phyloP scores from a whole-genome alignment of 2,797 vertebrate genomes.

The Acipenser transmontanus region DNA sequence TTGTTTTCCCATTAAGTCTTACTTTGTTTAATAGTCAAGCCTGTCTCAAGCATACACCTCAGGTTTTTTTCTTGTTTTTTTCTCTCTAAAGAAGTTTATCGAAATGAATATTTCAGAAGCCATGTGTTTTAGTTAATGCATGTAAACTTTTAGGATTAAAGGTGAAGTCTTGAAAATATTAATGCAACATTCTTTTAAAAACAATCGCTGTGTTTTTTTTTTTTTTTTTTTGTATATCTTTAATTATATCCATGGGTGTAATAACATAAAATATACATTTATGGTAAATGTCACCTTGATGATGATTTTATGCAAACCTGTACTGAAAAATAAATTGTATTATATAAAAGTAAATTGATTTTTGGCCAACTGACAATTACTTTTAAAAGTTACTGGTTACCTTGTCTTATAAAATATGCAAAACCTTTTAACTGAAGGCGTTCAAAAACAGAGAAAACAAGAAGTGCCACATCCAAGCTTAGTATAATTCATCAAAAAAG shows the following conservation, averaged over 20 bases:
- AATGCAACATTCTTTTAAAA: neutral
- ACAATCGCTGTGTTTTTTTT: neutral
- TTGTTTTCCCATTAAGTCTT: too few species aligned
- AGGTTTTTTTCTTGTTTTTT: too few species aligned
- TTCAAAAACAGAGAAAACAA: slow-evolving; percentile 34
- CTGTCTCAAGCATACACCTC: too few species aligned
- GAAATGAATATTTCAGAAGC: neutral
- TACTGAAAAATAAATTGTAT: neutral
- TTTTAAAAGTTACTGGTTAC: slow-evolving; percentile 5
- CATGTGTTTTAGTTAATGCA: neutral
- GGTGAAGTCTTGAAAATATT: neutral
- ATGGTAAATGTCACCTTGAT: neutral
- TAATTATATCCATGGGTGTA: neutral
- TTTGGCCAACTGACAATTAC: slow-evolving; percentile 10
- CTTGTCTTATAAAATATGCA: slow-evolving; percentile 12
- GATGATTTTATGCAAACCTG: slow-evolving; percentile 7
- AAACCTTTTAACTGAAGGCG: slow-evolving; percentile 11
- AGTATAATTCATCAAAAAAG: slow-evolving; percentile 39
- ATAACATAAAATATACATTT: slow-evolving; percentile 4
- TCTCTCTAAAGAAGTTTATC: too few species aligned
- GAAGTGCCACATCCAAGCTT: slow-evolving; percentile 37
- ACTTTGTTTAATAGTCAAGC: too few species aligned
- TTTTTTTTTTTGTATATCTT: neutral
- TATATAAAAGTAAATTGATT: slow-evolving; percentile 6
- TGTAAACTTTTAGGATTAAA: neutral